Conservation (phyloP, 2,888 invertebrate species). For the Chloromyia formosa region DNA sequence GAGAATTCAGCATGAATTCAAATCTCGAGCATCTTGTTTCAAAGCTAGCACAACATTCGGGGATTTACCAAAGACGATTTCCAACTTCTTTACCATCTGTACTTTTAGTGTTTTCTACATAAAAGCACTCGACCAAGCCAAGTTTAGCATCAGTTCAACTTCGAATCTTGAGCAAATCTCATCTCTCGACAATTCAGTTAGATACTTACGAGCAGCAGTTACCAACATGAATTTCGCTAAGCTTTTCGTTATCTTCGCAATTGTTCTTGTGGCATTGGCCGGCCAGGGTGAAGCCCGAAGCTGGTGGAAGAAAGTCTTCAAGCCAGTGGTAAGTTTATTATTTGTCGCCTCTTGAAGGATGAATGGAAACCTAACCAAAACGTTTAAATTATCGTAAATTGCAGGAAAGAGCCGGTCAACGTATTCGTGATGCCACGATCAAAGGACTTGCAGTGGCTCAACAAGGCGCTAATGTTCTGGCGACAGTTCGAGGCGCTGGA, state of each 20-base stretch:
- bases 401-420: slow-evolving; percentile 19
- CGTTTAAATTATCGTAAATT: background rate
- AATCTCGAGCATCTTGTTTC: too few species aligned
- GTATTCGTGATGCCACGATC: slow-evolving; percentile 16
- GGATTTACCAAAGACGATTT: too few species aligned
- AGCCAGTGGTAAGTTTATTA: slow-evolving; percentile 18
- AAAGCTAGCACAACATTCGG: too few species aligned
- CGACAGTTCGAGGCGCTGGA: slow-evolving; percentile 8
- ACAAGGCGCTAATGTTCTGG: slow-evolving; percentile 23
- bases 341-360: too few species aligned
- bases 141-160: background rate
- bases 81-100: background rate
- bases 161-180: background rate
- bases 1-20: too few species aligned
- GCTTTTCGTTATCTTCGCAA: slow-evolving; percentile 21
- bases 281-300: slow-evolving; percentile 18
- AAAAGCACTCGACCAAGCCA: background rate
- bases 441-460: slow-evolving; percentile 22
- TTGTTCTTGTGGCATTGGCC: slow-evolving; percentile 9
- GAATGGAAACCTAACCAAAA: too few species aligned
- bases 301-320: slow-evolving; percentile 28
- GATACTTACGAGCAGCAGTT: background rate
- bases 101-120: too few species aligned
- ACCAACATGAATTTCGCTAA: slow-evolving; percentile 28
- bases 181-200: background rate